Base-by-base conservation (phyloP, 2,888 invertebrate species). In the Leptothorax acervorum region DNA sequence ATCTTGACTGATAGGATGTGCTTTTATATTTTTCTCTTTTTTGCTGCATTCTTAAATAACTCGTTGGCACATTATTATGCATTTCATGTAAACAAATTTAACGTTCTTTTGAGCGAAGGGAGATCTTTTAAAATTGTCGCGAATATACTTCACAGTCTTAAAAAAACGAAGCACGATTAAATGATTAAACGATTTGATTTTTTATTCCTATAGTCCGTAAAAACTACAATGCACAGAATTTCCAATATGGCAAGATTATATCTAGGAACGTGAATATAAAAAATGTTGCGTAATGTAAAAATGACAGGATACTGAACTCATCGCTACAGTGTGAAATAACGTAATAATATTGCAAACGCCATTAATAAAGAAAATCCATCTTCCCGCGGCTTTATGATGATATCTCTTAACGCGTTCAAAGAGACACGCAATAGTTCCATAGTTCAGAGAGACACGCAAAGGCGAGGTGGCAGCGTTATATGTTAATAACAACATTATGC, bases 401-500 rank as follows among this genome's bases (percentile, higher is more conserved):
- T 35, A 53, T 60, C 57, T 57, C 23, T 23, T 12, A 57, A 71
- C 42, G 63, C 28, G n/a, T 57, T 75, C 39, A 12, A 28, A 57
- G 39, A 28, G 23, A 76, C 66, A 60, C 62, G 83, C 73, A 66
- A 82, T n/a, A n/a, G n/a, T n/a, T n/a, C n/a, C n/a, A 35, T 6
- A 35, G 15, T 31, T 74, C 39, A 12, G 39, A 57, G 39, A 28
- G 23, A 76, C 66, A 60, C 62, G 83, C 73, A 66, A 82, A 85
- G 83, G 83, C 74, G 85, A 73, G 71, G 31, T 45, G 68, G 57
- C 66, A 28, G 87, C 78, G 83, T 84, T 68, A 87, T 75, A 85
- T 66, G 85, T 86, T 93, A 92, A 93, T 93, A 94, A 94, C 93
- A 94, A 94, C 91, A 90, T 92, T 92, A 92, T 93, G 91, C 89